Evolutionary conservation across 2,888 invertebrate genomes (phyloP).

Genomic region (Papilio gigon): DNA sequence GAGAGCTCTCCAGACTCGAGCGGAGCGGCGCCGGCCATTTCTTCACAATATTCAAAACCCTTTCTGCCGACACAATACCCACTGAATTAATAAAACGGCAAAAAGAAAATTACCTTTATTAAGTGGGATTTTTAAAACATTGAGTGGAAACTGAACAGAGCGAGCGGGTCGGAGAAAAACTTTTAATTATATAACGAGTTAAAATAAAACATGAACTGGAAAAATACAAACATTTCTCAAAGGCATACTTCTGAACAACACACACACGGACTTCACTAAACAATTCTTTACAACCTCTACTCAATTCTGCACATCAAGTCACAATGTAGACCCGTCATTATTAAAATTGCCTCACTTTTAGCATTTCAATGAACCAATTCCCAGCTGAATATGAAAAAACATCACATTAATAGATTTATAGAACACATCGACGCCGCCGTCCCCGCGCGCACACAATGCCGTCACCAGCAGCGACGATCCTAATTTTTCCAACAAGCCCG

Average conservation of each 20-base stretch:
- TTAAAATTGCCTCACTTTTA: not conserved
- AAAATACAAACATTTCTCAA: not conserved
- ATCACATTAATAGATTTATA: not conserved
- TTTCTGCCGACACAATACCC: conserved; percentile 17
- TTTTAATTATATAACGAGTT: conserved; percentile 21
- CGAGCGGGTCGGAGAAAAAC: conserved; percentile 7
- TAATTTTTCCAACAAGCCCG: conserved; percentile 16
- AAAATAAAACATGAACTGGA: not conserved
- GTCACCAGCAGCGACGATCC: conserved; percentile 19
- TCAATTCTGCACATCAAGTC: no score
- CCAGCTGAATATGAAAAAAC: not conserved
- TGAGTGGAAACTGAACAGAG: conserved; percentile 17
- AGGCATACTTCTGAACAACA: not conserved
- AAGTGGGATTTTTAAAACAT: conserved; percentile 28
- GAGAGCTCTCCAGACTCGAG: conserved; percentile 25
- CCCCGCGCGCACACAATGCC: not conserved
- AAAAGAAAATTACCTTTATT: conserved; percentile 26
- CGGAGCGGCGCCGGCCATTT: conserved; percentile 8
- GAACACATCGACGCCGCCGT: not conserved
- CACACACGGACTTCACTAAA: no score
- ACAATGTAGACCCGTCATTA: not conserved
- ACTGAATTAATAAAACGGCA: conserved; percentile 20
- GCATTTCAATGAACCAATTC: not conserved
- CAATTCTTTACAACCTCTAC: no score
- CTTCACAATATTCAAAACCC: conserved; percentile 31